Conservation (phyloP, 1,140 invertebrate genomes). For the Drosophila funebris region DNA sequence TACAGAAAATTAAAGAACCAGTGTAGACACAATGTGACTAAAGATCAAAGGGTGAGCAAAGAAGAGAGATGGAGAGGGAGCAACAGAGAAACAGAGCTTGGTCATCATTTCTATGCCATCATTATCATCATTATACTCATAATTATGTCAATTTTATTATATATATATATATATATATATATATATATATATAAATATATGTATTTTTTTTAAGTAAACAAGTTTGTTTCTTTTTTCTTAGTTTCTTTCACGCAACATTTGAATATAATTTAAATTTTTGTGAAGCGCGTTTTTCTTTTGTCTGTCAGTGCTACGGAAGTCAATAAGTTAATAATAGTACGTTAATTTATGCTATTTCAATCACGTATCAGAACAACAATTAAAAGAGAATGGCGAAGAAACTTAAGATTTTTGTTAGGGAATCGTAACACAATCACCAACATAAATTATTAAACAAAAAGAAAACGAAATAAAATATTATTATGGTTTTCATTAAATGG, state of each 20-base stretch:
- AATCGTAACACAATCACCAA: too few relatives aligned
- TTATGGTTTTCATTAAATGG: too few relatives aligned
- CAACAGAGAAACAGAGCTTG: background rate
- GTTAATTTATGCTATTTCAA: slow-evolving; percentile 16
- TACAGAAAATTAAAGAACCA: slow-evolving; percentile 14
- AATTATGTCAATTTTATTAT: slow-evolving; percentile 1
- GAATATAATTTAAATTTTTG: slow-evolving; percentile 10
- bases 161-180: too few relatives aligned
- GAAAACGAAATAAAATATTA: too few relatives aligned
- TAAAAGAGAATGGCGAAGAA: background rate
- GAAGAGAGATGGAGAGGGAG: background rate
- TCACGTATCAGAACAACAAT: background rate
- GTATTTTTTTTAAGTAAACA: background rate
- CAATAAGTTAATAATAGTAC: background rate
- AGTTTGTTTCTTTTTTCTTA: slow-evolving; percentile 9
- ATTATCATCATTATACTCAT: slow-evolving; percentile 12
- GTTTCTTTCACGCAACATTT: slow-evolving; percentile 17
- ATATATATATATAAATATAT: too few relatives aligned
- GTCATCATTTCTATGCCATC: background rate
- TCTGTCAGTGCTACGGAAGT: slow-evolving; percentile 16
- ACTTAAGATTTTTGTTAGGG: background rate
- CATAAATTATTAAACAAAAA: too few relatives aligned
- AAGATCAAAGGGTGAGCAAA: slow-evolving; percentile 3
- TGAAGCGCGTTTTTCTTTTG: background rate
- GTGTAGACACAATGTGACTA: background rate